Evolutionary conservation across 2,888 invertebrate species (phyloP), one percentile per base, ranked within the genome.

Genomic region (Aspidiotus destructor): DNA sequence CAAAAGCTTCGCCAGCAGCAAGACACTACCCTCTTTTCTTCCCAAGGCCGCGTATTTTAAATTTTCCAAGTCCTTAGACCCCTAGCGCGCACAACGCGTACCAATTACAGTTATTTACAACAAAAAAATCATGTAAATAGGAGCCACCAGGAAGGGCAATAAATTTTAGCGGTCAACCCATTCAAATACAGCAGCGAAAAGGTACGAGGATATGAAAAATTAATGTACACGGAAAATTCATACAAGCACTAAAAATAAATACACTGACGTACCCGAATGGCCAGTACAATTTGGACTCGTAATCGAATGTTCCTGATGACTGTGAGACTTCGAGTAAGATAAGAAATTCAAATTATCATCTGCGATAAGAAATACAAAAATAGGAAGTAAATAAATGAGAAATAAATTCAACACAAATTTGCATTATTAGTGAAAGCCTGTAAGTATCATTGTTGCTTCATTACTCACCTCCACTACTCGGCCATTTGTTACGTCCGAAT

Each of bases 401-500:
- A 44, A 44, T 13, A 44, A 8, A 44, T 44, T 44, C 13, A 44
- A 44, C 48, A 44, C 13, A 6, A 48, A 13, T 13, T 11, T 13
- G 48, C 48, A 48, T 11, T 2, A 48, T 6, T n/a, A 6, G 10
- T 48, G 6, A 2, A 48, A 48, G 48, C 48, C 10, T 2, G n/a
- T 48, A 48, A 8, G 2, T 48, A n/a, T 48, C 15, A 28, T 28
- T 28, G 28, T 28, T 28, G 28, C 57, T 15, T 57, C 7, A 28
- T 15, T 28, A 60, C 54, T 72, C 69, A 71, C 82, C 83, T 70
- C 83, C 80, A 28, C 28, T 28, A 74, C 82, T 81, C 54, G 82
- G 83, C 74, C 82, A 83, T n/a, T 85, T 80, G 61, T 86, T 80
- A 16, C 62, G 69, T 52, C 57, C 58, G 44, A 57, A 57, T 8